Base-by-base conservation (phyloP, 2,888 invertebrate species). In the Lottia scabra region DNA sequence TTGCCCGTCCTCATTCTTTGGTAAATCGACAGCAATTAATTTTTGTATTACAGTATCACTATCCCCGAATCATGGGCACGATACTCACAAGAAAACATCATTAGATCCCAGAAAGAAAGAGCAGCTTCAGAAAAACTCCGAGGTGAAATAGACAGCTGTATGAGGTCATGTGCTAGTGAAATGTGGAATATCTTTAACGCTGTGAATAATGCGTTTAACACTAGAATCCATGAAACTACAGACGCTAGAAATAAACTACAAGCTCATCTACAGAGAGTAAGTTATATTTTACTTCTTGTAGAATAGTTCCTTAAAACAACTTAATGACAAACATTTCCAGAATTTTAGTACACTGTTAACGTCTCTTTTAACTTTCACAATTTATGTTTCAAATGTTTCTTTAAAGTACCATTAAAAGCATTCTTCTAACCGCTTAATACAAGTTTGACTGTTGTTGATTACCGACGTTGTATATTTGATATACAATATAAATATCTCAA, bases 1-100 rank as follows among this genome's bases (percentile, higher is more conserved):
- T n/a, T n/a, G n/a, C n/a, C n/a, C n/a, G n/a, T n/a, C n/a, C n/a
- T n/a, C n/a, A n/a, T 30, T 38, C 5, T 38, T 38, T 38, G 38
- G 10, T 30, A 38, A 38, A 38, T 38, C 38, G 5, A 6, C 5
- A 38, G 0, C 8, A 6, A 38, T 10, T 38, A 38, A n/a, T n/a
- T 38, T 8, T 6, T 64, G 62, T 64, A 63, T 77, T 79, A n/a
- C 78, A 93, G 93, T 16, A 92, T 95, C 79, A 95, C 94, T 85
- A 94, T 94, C 78, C 88, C 88, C 6, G 82, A 85, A 56, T 86
- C 88, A 6, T 89, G 89, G 89, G 83, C 84, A 15, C 78, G 84
- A 71, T 89, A 84, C 78, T 86, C 89, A 46, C 87, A 89, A 70
- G 86, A 88, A 73, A 89, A 89, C 77, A 88, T 89, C 67, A 80